A percentile compares a stretch with the other conserved stretches of the same genome.
These are phyloP conservation scores for Empis stercorea DNA, from an alignment of 2,888 invertebrate genomes.

Conservation along the genomic window DNA sequence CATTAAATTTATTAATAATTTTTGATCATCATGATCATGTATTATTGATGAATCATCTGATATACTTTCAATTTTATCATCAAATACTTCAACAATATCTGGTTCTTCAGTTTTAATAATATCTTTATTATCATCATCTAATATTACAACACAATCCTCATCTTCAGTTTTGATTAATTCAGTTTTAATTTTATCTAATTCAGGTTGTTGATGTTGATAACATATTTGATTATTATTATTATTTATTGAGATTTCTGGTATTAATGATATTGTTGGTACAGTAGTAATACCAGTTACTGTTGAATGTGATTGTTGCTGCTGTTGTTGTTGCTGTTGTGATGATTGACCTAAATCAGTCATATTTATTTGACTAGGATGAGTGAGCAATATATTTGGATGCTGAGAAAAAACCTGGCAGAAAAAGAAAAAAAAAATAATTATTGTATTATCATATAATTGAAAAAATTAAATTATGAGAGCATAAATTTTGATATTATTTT, in stretches of 20 bases:
- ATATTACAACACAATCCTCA: constrained; percentile 16
- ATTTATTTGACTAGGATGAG: background rate
- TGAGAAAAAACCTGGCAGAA: background rate
- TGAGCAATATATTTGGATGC: background rate
- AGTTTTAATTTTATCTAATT: constrained; percentile 24
- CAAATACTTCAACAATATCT: constrained; percentile 15
- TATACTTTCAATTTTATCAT: constrained; percentile 7
- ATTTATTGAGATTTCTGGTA: background rate
- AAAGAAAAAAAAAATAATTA: too few relatives aligned
- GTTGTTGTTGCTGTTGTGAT: too few relatives aligned
- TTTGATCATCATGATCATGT: constrained; percentile 6
- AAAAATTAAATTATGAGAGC: too few relatives aligned
- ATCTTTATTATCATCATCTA: constrained; percentile 15
- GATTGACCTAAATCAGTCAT: too few relatives aligned
- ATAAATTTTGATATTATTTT: too few relatives aligned
- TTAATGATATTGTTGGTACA: background rate
- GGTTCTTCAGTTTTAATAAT: constrained; percentile 28
- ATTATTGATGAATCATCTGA: constrained; percentile 11
- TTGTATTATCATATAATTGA: too few relatives aligned
- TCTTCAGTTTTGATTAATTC: constrained; percentile 35
- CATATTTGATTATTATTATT: background rate
- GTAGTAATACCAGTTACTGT: background rate
- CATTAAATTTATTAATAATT: background rate
- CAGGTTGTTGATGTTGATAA: constrained; percentile 8
- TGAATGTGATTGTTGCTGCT: background rate